A percentile compares a stretch with the other conserved stretches of the same genome.
These are phyloP conservation scores for Stictonetta naevosa DNA, from an alignment of 2,113 vertebrate genomes.

Conservation along the genomic window DNA sequence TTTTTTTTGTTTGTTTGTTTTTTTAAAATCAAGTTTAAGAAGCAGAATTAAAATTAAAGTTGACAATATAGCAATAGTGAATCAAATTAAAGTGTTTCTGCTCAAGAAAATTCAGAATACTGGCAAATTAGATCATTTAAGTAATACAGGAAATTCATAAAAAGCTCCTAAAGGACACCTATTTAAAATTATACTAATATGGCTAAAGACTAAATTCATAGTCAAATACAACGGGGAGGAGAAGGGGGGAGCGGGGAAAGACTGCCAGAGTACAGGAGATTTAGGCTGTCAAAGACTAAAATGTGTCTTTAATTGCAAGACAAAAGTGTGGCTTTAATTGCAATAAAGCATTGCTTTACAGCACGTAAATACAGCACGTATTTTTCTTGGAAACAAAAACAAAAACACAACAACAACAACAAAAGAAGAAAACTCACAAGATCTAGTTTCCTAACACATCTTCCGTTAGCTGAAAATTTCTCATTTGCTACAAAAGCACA, in stretches of 20 bases:
- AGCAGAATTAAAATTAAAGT: conserved; percentile 14
- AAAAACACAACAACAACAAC: neutral
- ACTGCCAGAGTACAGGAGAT: neutral
- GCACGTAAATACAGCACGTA: neutral
- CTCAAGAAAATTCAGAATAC: neutral
- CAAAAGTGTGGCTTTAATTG: neutral
- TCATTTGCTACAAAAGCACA: neutral
- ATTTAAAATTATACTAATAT: neutral
- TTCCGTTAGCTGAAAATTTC: neutral
- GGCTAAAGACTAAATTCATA: neutral
- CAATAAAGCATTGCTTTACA: neutral
- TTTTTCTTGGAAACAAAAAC: neutral
- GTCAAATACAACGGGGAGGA: neutral
- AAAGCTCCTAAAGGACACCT: neutral
- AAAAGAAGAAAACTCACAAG: neutral
- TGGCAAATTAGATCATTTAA: neutral
- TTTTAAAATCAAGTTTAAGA: neutral
- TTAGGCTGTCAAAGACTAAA: neutral
- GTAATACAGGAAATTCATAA: neutral
- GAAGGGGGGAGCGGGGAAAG: neutral
- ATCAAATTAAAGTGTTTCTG: neutral
- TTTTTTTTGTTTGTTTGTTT: too few species aligned
- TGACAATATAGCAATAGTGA: neutral
- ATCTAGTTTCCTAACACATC: neutral
- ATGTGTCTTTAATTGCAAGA: neutral